Base-by-base conservation (phyloP, 2,888 invertebrate species). In the Seladonia tumulorum region DNA sequence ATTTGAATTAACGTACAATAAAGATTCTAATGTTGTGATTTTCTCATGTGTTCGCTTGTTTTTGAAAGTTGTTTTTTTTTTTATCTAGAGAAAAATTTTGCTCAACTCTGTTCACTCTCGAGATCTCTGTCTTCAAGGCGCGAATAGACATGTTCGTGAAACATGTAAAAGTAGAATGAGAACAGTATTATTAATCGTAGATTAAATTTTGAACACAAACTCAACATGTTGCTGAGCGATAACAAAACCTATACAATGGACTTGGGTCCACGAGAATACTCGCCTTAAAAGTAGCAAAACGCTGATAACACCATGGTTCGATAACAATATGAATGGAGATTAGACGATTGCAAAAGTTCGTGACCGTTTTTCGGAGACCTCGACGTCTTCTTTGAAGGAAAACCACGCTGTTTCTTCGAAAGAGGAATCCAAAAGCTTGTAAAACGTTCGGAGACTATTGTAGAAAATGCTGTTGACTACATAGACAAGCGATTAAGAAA, bases 61-160 rank as follows among this genome's bases (percentile, higher is more conserved):
- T 2, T 18, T 18, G 35, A 29, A 5, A 63, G 2, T n/a, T 12
- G 35, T 35, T 35, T 35, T 14, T 0, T 0, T 14, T 0, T 14
- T 63, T 16, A 3, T 16, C 16, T 5, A 29, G 1, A 29, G 16
- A 63, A 16, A 42, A 68, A 68, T 39, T n/a, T 4, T n/a, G 70
- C 70, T 39, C 42, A 42, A 39, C 70, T 42, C 70, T n/a, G 70
- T 39, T 22, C 25, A 60, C 25, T 60, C 35, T 70, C 22, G 70
- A 76, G 66, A 83, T 76, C 73, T 10, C 10, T 60, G 25, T 42
- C 49, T 72, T 63, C 35, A n/a, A 14, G 42, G 42, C 10, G 60
- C n/a, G 60, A n/a, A 49, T 18, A 39, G 25, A 29, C 16, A 7
- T 5, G 71, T 63, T 63, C 45, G 39, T 45, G 22, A 57, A 72